Conservation (phyloP, 2,113 vertebrate species). For the Cnemophilus loriae region DNA sequence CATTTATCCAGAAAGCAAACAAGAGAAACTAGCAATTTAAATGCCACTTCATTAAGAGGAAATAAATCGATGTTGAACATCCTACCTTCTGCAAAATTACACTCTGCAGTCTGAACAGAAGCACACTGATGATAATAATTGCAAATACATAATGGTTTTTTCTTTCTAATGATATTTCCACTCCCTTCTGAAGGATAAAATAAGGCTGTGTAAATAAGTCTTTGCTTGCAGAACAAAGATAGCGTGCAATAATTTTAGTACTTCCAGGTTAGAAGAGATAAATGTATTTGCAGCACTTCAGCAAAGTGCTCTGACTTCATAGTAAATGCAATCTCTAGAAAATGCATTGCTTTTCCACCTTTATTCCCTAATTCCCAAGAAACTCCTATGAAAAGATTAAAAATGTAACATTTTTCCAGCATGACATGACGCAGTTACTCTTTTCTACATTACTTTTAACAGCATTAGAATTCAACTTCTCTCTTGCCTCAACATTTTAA, state of each 20-base stretch:
- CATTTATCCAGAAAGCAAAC: background rate
- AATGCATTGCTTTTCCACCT: background rate
- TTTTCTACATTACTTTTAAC: background rate
- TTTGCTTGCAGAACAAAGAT: slow-evolving; percentile 55
- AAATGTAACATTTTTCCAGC: background rate
- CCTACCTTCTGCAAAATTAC: background rate
- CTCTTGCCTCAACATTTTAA: background rate
- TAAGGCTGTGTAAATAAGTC: slow-evolving; percentile 54
- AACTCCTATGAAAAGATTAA: background rate
- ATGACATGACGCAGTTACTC: background rate
- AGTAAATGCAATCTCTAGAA: background rate
- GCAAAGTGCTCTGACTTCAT: background rate
- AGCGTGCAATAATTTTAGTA: slow-evolving; percentile 51
- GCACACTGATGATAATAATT: slow-evolving; percentile 23
- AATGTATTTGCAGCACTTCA: slow-evolving; percentile 30
- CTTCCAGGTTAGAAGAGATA: slow-evolving; percentile 41
- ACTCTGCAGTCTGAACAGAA: background rate
- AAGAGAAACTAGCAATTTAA: background rate
- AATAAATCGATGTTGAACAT: background rate
- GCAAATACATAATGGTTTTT: slow-evolving; percentile 46
- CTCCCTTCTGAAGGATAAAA: slow-evolving; percentile 53
- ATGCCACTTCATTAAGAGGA: background rate
- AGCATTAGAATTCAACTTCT: background rate
- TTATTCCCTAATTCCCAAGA: background rate
- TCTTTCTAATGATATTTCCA: slow-evolving; percentile 55